These are phyloP conservation scores for Dipodomys stephensi DNA, from an alignment of 2,113 vertebrate species.

Conservation along the genomic window DNA sequence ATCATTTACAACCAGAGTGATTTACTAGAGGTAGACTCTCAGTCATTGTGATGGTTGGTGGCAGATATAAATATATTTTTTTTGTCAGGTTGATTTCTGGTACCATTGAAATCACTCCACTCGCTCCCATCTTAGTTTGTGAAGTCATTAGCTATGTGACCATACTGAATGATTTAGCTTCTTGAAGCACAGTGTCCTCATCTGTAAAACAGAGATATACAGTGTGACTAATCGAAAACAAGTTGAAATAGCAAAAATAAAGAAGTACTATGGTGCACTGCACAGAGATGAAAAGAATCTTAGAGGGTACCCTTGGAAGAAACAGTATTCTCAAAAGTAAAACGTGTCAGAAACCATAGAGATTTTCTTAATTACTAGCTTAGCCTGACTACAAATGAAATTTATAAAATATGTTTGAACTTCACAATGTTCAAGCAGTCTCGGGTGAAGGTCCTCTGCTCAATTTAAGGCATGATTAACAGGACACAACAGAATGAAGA, in stretches of 20 bases:
- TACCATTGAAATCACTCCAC: not conserved
- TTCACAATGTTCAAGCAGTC: not conserved
- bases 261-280: not conserved
- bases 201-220: not conserved
- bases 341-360: not conserved
- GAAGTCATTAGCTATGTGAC: not conserved
- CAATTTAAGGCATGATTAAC: slow-evolving; percentile 36
- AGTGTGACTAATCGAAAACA: not conserved
- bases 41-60: not conserved
- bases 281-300: not conserved
- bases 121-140: not conserved
- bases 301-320: not conserved
- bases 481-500: slow-evolving; percentile 13
- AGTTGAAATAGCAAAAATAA: not conserved
- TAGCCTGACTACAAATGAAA: not conserved
- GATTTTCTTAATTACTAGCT: not conserved
- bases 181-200: not conserved
- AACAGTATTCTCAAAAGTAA: slow-evolving; percentile 6
- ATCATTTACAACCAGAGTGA: not conserved
- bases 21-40: not conserved
- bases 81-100: not conserved
- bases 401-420: not conserved
- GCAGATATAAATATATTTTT: not conserved
- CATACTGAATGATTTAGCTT: not conserved
- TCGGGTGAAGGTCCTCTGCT: slow-evolving; percentile 22